Evolutionary conservation across 2,113 vertebrate species (phyloP).

Genomic region (Lamprotornis superbus): DNA sequence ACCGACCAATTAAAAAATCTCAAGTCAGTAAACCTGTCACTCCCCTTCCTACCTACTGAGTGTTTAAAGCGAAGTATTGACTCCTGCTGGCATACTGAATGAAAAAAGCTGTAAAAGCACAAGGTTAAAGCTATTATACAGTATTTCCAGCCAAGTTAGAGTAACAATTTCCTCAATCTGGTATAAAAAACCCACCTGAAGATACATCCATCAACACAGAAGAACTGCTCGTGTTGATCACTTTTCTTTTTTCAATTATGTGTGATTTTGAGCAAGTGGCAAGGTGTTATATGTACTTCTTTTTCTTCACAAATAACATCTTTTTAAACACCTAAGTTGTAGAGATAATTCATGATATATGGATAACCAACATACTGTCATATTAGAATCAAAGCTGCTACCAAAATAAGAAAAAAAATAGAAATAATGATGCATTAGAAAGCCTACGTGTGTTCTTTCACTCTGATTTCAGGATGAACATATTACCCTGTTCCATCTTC

Average conservation of each 20-base stretch:
- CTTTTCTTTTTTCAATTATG: background rate
- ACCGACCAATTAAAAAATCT: rapidly evolving
- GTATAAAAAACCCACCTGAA: background rate
- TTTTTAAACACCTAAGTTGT: background rate
- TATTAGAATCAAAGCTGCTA: background rate
- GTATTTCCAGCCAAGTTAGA: background rate
- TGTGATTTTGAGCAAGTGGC: background rate
- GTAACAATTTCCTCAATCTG: background rate
- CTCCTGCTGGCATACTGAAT: background rate
- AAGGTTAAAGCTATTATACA: background rate
- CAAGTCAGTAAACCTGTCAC: background rate
- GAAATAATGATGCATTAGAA: background rate
- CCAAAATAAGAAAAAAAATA: background rate
- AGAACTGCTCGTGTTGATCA: background rate
- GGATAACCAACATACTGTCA: background rate
- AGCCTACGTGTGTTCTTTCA: background rate
- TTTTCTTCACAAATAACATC: background rate
- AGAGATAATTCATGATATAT: background rate
- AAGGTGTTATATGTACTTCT: background rate
- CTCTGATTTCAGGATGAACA: background rate
- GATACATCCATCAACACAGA: background rate
- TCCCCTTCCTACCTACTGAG: rapidly evolving
- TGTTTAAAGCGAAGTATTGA: background rate
- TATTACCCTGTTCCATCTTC: background rate
- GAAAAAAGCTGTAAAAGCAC: background rate